phyloP scores from a whole-genome alignment of 2,797 vertebrate species.

The Poecilia wingei region DNA sequence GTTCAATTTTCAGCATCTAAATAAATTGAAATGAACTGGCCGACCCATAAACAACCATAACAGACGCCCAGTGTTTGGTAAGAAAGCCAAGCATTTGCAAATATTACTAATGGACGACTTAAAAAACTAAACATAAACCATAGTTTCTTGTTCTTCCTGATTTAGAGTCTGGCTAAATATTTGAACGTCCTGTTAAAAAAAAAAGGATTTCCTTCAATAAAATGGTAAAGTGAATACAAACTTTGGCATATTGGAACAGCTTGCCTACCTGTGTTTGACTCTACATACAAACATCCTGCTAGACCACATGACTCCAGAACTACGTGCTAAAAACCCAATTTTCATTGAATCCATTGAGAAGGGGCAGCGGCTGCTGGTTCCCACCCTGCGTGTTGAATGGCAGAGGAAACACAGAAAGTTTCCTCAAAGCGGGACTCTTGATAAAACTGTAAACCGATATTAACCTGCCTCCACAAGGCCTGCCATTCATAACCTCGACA shows the following conservation, averaged over 20 bases:
- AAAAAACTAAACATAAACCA: neutral
- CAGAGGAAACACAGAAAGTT: constrained; percentile 41
- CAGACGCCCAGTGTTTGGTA: neutral
- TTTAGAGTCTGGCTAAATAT: constrained; percentile 32
- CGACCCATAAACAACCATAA: neutral
- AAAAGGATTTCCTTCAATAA: constrained; percentile 42
- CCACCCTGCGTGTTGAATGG: constrained; percentile 54
- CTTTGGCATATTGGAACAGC: constrained; percentile 24
- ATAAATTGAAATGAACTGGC: neutral
- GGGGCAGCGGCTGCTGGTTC: constrained; percentile 30
- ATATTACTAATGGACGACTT: neutral
- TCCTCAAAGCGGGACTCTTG: constrained; percentile 33
- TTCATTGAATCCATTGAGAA: constrained; percentile 38
- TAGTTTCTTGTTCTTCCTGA: constrained; percentile 21
- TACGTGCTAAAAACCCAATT: constrained; percentile 31
- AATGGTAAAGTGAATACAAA: constrained; percentile 20
- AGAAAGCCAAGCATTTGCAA: neutral
- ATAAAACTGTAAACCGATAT: constrained; percentile 41
- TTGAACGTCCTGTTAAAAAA: constrained; percentile 20
- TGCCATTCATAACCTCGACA: constrained; percentile 44
- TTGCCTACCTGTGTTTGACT: constrained; percentile 51
- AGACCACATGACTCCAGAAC: constrained; percentile 35
- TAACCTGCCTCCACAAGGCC: constrained; percentile 51
- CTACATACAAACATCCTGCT: constrained; percentile 49
- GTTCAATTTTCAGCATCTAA: neutral